Conservation (phyloP, 1,140 invertebrate species). For the Cepaea nemoralis region DNA sequence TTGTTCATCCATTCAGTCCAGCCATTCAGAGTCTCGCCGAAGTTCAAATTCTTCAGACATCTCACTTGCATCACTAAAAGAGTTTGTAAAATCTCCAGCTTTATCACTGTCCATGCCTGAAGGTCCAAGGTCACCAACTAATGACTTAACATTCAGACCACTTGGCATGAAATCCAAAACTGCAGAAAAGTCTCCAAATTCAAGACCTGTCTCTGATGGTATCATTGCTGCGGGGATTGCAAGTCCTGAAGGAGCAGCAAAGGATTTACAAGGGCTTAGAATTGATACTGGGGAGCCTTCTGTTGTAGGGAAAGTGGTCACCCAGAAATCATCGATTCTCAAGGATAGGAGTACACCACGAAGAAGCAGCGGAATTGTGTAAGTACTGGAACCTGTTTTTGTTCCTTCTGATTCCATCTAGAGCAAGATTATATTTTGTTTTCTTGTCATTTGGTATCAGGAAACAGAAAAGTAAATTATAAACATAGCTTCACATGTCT, state of each 20-base stretch:
- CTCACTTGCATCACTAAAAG: slow-evolving; percentile 46
- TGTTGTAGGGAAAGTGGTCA: slow-evolving; percentile 38
- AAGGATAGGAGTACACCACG: slow-evolving; percentile 50
- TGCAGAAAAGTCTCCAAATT: slow-evolving; percentile 17
- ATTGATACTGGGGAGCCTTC: slow-evolving; percentile 11
- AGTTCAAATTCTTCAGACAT: slow-evolving; percentile 58
- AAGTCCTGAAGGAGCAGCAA: not conserved
- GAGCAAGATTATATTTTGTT: not conserved
- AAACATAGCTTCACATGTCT: too few species aligned
- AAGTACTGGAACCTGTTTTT: slow-evolving; percentile 17
- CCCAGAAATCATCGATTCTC: slow-evolving; percentile 55
- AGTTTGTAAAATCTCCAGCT: slow-evolving; percentile 59
- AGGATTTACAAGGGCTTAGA: not conserved
- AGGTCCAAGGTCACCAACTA: slow-evolving; percentile 51
- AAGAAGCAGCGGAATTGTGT: slow-evolving; percentile 51
- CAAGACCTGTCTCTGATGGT: not conserved
- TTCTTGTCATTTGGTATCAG: not conserved
- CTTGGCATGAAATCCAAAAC: slow-evolving; percentile 4
- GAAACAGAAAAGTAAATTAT: too few species aligned
- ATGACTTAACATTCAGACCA: slow-evolving; percentile 52
- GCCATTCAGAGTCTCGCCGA: slow-evolving; percentile 60
- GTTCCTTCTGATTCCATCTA: too few species aligned
- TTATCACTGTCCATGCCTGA: slow-evolving; percentile 50
- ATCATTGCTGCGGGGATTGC: slow-evolving; percentile 6
- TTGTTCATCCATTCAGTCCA: slow-evolving; percentile 63